A percentile compares a stretch with the other conserved stretches of the same genome.
Conservation (phyloP, 2,113 vertebrate species). For the Acinonyx jubatus region DNA sequence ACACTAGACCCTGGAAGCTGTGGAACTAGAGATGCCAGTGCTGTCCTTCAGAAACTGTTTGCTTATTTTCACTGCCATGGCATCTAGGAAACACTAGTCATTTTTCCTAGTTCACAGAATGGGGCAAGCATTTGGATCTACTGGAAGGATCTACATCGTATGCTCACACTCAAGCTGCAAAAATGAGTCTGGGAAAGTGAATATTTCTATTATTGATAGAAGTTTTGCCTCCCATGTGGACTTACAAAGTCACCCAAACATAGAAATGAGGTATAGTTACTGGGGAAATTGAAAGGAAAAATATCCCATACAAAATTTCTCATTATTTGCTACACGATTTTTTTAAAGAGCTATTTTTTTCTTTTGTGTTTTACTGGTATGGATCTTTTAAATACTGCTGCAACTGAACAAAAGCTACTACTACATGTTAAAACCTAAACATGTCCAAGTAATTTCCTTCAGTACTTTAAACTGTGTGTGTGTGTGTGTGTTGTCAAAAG, state of each 20-base stretch:
- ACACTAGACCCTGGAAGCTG: not conserved
- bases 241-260: not conserved
- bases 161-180: not conserved
- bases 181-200: not conserved
- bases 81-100: not conserved
- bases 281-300: not conserved
- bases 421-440: not conserved
- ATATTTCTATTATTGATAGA: not conserved
- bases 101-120: not conserved
- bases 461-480: not conserved
- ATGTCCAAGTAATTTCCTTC: not conserved
- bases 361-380: not conserved
- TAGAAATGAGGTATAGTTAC: not conserved
- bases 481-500: not conserved
- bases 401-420: not conserved
- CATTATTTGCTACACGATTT: not conserved
- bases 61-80: not conserved
- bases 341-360: not conserved
- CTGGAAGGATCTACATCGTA: not conserved
- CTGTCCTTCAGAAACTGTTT: not conserved
- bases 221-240: not conserved
- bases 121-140: not conserved
- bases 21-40: rapidly evolving
- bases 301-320: not conserved
- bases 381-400: not conserved